Base-by-base conservation (phyloP, 2,888 invertebrate genomes). In the Coleophora flavipennella region DNA sequence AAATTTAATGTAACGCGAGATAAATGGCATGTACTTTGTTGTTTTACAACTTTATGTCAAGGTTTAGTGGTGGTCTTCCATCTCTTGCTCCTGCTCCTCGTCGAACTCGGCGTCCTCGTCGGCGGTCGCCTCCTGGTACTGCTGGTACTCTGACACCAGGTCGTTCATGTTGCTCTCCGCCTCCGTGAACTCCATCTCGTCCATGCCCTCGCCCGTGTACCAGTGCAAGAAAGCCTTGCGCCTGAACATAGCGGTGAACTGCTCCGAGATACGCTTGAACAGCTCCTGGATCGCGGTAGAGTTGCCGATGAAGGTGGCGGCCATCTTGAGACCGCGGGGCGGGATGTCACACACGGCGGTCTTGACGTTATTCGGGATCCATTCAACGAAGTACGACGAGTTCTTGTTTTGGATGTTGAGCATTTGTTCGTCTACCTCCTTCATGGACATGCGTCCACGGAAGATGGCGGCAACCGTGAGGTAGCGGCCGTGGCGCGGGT, bases 181-280 rank as follows among this genome's bases (percentile, higher is more conserved):
- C 78, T 96, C 96, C 6, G 95, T 96, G 89, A 96, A 96, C 85
- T 96, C 96, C 95, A 96, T 95, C 83, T 96, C 95, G 77, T 96
- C 96, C 96, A 96, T 96, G 57, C 96, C 96, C 80, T 96, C 96
- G 50, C 95, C 97, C 20, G 95, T 97, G 88, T 97, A 97, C 97
- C 97, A 97, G 90, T 97, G 96, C 79, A 97, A 89, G 91, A 97
- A 97, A 80, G 97, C 97, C 86, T 96, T 97, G 66, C 97, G 90
- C 67, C 97, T 90, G 90, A 97, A 96, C 96, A 97, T 96, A 67
- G 96, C 96, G 12, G 94, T 93, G 78, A 95, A 95, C 80, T 96
- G 95, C 69, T 96, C 95, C 3, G 93, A 92, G 67, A 95, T 93
- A 58, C 94, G 88, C 79, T 95, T 95, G 88, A 96, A 96, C 63